phyloP scores from a whole-genome alignment of 37 sponge, comb jelly and placozoan species.

The Haliclona indistincta region DNA sequence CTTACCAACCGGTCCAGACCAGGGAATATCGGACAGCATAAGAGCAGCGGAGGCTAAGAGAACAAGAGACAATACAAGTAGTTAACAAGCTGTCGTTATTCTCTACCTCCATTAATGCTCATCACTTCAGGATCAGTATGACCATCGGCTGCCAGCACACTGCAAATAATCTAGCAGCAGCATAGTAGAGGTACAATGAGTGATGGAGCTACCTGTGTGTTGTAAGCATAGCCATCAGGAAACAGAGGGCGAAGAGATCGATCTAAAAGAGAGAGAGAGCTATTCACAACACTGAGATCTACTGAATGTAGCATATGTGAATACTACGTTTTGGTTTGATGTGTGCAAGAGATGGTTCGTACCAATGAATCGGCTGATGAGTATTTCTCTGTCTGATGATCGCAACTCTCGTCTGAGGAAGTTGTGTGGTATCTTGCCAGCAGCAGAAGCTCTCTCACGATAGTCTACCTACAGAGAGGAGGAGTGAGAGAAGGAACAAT shows the following conservation, averaged over 20 bases:
- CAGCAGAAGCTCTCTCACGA: constrained; percentile 70
- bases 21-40: constrained; percentile 71
- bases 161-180: constrained; percentile 57
- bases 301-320: not conserved
- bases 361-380: constrained; percentile 67
- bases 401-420: constrained; percentile 66
- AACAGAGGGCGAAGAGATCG: constrained; percentile 61
- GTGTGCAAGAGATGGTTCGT: not conserved
- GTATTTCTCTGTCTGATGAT: constrained; percentile 49
- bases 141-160: constrained; percentile 58
- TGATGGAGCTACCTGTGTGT: constrained; percentile 60
- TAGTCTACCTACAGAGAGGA: constrained; percentile 62
- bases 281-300: not conserved
- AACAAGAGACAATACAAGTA: not conserved
- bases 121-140: constrained; percentile 57
- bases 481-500: too few species aligned
- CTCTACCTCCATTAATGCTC: constrained; percentile 74
- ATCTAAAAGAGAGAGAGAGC: constrained; percentile 27
- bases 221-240: constrained; percentile 51
- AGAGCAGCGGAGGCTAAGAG: constrained; percentile 83
- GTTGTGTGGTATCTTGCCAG: constrained; percentile 60
- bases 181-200: not conserved
- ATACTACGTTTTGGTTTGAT: not conserved
- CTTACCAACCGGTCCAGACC: constrained; percentile 70
- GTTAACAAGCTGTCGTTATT: not conserved